Conservation (phyloP, 2,113 vertebrate species). For the Tautogolabrus adspersus region DNA sequence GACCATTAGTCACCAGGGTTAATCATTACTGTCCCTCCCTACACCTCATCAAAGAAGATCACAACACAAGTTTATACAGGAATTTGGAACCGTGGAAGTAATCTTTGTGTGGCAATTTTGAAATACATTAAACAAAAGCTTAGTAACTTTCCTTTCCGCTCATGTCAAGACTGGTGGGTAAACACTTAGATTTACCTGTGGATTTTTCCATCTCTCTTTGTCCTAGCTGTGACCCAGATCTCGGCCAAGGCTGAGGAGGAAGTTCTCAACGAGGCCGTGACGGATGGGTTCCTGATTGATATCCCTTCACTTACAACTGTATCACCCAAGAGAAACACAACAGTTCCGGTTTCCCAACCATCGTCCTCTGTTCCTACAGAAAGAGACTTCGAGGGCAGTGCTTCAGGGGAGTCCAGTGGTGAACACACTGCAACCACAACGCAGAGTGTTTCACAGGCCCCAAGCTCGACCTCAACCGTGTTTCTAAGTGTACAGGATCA, state of each 20-base stretch:
- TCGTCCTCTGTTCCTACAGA: background rate
- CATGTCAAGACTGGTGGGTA: constrained; percentile 38
- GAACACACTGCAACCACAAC: background rate
- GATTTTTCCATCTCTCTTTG: constrained; percentile 41
- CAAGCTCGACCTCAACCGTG: background rate
- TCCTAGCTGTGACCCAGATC: constrained; percentile 51
- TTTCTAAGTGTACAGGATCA: rapidly evolving
- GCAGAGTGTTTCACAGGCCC: background rate
- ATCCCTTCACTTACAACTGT: constrained; percentile 1
- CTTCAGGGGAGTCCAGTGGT: no score
- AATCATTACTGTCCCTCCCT: constrained; percentile 60
- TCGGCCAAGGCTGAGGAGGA: constrained; percentile 32
- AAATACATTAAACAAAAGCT: constrained; percentile 7
- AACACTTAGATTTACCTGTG: constrained; percentile 55
- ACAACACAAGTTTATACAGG: constrained; percentile 65
- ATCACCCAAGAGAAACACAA: constrained; percentile 7
- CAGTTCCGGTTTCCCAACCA: background rate
- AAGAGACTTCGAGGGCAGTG: constrained; percentile 29
- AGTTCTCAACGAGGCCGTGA: constrained; percentile 40
- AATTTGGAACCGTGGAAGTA: constrained; percentile 4
- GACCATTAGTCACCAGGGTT: constrained; percentile 60
- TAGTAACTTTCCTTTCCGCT: constrained; percentile 58
- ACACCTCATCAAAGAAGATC: constrained; percentile 47
- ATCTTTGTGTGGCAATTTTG: constrained; percentile 7
- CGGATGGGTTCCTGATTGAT: constrained; percentile 57